These are phyloP conservation scores for Pygoscelis antarcticus DNA, from an alignment of 2,113 vertebrate species.

Conservation along the genomic window DNA sequence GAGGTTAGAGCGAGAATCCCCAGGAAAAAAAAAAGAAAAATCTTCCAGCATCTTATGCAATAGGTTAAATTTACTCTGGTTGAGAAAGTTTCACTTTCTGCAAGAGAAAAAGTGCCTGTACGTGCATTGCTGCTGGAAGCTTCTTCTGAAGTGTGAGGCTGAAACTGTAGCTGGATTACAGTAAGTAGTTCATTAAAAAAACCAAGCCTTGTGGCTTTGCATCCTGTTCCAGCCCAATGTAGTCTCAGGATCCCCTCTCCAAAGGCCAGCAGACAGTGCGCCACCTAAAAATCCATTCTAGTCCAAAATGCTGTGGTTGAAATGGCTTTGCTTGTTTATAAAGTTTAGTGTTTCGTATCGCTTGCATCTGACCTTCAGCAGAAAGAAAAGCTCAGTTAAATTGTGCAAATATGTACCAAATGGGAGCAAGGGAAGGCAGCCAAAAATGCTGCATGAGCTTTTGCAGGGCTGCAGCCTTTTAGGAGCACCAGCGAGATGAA, in stretches of 20 bases:
- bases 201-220: constrained; percentile 51
- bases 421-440: constrained; percentile 47
- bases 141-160: constrained; percentile 40
- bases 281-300: constrained; percentile 53
- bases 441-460: constrained; percentile 57
- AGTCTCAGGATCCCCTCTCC: constrained; percentile 54
- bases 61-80: constrained; percentile 47
- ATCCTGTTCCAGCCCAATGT: constrained; percentile 21
- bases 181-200: constrained; percentile 59
- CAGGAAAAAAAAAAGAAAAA: not conserved
- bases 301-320: constrained; percentile 54
- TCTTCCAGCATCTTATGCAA: constrained; percentile 56
- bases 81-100: constrained; percentile 64
- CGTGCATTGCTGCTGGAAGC: constrained; percentile 39
- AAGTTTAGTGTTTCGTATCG: constrained; percentile 65
- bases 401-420: constrained; percentile 60
- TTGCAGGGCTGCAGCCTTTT: constrained; percentile 49
- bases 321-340: constrained; percentile 64
- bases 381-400: constrained; percentile 66
- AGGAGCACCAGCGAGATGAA: constrained; percentile 54
- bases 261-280: constrained; percentile 45
- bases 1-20: constrained; percentile 29
- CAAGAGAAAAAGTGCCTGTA: constrained; percentile 47
- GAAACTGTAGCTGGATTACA: constrained; percentile 54
- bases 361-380: constrained; percentile 57